These are phyloP conservation scores for Diglossa brunneiventris DNA, from an alignment of 2,113 vertebrate genomes.

Conservation along the genomic window DNA sequence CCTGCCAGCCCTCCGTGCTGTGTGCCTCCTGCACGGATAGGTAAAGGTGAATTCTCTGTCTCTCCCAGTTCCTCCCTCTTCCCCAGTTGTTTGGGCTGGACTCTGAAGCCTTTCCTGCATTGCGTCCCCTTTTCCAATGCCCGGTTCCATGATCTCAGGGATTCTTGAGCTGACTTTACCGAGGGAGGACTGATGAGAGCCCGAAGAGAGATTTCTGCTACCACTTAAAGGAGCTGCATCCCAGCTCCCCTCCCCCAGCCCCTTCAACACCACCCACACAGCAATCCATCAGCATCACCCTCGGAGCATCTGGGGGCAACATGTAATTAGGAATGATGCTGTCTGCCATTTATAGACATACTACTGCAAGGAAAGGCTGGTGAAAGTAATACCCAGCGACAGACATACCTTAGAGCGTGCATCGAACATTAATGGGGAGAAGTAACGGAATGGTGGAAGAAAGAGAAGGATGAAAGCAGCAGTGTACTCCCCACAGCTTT, in stretches of 20 bases:
- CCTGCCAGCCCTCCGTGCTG: background rate
- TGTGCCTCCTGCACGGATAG: background rate
- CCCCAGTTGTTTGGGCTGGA: background rate
- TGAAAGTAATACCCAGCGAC: conserved; percentile 28
- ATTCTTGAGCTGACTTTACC: background rate
- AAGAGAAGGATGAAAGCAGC: background rate
- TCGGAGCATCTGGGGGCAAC: conserved; percentile 61
- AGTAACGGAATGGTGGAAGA: background rate
- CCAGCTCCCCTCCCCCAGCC: conserved; percentile 10
- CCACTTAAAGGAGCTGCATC: conserved; percentile 5
- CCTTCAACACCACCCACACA: conserved; percentile 47
- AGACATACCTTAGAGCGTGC: background rate
- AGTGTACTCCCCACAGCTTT: background rate
- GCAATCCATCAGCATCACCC: conserved; percentile 60
- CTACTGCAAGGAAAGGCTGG: background rate
- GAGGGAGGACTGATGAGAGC: background rate
- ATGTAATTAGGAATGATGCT: conserved; percentile 54
- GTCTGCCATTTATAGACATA: conserved; percentile 36
- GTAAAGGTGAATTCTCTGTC: background rate
- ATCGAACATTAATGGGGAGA: background rate
- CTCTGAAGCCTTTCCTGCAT: background rate
- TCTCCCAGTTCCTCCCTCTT: background rate
- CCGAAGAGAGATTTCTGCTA: conserved; percentile 2
- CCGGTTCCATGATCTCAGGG: background rate
- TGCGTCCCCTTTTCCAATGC: background rate